phyloP scores from a whole-genome alignment of 1,140 invertebrate species.

The Drosophila asahinai region DNA sequence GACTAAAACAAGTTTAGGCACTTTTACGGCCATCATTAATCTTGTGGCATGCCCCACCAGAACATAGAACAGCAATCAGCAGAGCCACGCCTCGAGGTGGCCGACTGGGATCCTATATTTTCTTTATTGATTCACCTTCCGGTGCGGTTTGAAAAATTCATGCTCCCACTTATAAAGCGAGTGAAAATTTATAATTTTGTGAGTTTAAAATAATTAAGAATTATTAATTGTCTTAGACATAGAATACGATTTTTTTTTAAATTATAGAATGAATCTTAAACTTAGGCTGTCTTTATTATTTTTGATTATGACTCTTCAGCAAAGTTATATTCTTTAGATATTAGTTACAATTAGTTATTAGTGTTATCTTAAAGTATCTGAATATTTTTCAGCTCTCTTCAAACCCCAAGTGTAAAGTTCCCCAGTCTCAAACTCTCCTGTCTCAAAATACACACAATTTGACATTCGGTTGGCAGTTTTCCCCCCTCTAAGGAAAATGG shows the following conservation, averaged over 20 bases:
- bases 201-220: neutral
- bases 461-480: slow-evolving; percentile 62
- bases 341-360: neutral
- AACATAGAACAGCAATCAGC: slow-evolving; percentile 53
- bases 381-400: neutral
- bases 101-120: slow-evolving; percentile 22
- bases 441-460: slow-evolving; percentile 53
- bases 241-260: neutral
- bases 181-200: slow-evolving; percentile 24
- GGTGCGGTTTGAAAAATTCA: slow-evolving; percentile 2
- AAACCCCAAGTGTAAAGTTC: neutral
- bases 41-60: slow-evolving; percentile 48
- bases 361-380: no score
- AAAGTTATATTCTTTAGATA: no score
- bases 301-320: no score
- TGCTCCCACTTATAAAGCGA: no score
- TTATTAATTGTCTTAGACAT: neutral
- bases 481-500: slow-evolving; percentile 35
- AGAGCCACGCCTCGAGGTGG: slow-evolving; percentile 45
- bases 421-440: neutral
- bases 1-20: slow-evolving; percentile 54
- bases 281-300: no score
- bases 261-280: no score
- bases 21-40: slow-evolving; percentile 63
- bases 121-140: slow-evolving; percentile 63